Conservation (phyloP, 2,888 invertebrate genomes). For the Polyommatus icarus region DNA sequence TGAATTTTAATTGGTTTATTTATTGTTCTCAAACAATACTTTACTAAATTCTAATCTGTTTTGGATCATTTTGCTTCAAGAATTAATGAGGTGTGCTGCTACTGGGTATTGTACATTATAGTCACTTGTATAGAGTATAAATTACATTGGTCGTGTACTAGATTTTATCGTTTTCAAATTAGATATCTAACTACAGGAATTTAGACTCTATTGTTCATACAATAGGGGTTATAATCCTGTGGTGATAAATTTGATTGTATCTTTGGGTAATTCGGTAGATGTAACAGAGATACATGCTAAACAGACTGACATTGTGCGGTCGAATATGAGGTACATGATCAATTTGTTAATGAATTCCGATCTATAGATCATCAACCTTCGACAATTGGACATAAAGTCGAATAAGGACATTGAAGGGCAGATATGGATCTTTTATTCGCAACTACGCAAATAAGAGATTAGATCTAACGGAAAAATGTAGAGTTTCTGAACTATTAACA, state of each 20-base stretch:
- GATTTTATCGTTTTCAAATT: constrained; percentile 29
- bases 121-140: not conserved
- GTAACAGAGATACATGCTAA: constrained; percentile 11
- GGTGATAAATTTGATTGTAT: not conserved
- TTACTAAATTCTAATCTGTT: constrained; percentile 51
- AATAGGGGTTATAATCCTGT: not conserved
- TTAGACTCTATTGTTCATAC: not conserved
- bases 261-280: constrained; percentile 31
- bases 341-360: constrained; percentile 14
- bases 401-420: not conserved
- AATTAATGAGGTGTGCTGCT: constrained; percentile 44
- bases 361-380: not conserved
- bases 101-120: not conserved
- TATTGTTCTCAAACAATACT: constrained; percentile 44
- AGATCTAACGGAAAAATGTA: not conserved
- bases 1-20: constrained; percentile 61
- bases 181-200: not conserved
- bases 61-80: constrained; percentile 47
- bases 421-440: not conserved
- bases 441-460: not conserved
- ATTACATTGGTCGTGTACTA: not conserved
- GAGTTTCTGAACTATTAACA: not conserved
- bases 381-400: not conserved
- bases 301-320: constrained; percentile 15
- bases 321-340: constrained; percentile 18